phyloP scores from a whole-genome alignment of 2,797 vertebrate species.

The Karalla daura region DNA sequence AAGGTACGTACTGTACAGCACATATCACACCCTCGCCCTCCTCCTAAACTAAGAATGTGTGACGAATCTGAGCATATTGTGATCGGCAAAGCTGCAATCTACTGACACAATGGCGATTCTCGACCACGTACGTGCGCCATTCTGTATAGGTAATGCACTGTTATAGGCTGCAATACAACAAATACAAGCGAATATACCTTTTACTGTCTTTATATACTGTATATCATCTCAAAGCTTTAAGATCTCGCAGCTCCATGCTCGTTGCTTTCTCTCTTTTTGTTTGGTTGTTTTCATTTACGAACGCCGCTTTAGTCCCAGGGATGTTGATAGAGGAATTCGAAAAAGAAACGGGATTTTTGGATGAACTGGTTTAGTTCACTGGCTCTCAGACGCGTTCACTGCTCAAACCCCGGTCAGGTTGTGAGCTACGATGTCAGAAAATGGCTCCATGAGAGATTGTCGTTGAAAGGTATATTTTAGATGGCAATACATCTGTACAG shows the following conservation, averaged over 20 bases:
- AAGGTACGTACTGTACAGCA: constrained; percentile 24
- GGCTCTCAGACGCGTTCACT: constrained; percentile 12
- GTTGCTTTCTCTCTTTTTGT: constrained; percentile 24
- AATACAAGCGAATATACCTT: constrained; percentile 68
- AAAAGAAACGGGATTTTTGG: too few species aligned
- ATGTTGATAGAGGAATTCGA: too few species aligned
- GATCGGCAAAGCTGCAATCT: constrained; percentile 68
- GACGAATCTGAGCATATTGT: constrained; percentile 55
- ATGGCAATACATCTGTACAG: constrained; percentile 51
- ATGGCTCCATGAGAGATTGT: constrained; percentile 71
- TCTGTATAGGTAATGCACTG: constrained; percentile 67
- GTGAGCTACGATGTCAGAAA: constrained; percentile 28
- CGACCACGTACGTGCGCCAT: constrained; percentile 50
- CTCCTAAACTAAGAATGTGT: constrained; percentile 22
- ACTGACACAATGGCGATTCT: constrained; percentile 63
- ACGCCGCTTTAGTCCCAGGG: constrained; percentile 2
- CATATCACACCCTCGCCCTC: constrained; percentile 25
- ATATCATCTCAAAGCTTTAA: constrained; percentile 63
- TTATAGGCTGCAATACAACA: constrained; percentile 70
- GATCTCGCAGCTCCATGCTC: constrained; percentile 65
- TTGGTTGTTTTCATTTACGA: constrained; percentile 31
- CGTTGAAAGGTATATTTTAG: constrained; percentile 51
- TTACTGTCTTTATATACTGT: constrained; percentile 51
- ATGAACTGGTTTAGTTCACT: constrained; percentile 19
- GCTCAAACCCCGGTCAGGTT: constrained; percentile 3